Evolutionary conservation across 2,888 invertebrate species (phyloP), one percentile per base, ranked within the genome.

Genomic region (Cantharis rustica): DNA sequence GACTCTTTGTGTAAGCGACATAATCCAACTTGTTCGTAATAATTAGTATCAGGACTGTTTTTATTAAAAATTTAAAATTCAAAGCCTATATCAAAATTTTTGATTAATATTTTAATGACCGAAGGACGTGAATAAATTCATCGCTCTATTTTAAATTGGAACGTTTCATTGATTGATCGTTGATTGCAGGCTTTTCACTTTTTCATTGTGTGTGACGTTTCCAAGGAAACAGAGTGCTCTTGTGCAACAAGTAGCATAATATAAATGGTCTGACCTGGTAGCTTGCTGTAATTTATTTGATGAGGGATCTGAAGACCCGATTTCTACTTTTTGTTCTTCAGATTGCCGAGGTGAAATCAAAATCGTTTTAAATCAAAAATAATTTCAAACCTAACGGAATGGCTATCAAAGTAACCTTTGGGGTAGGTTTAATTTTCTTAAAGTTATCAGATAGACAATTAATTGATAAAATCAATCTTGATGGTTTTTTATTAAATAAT

Each of bases 141-240:
- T 15, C 71, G 26, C 71, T 63, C 64, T 75, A 62, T 72, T 72
- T 73, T 71, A 73, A 71, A 71, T 71, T 73, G 69, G 62, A 20
- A 27, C 74, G 64, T 76, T 71, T 71, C 71, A 74, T 71, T 68
- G 70, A 75, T 75, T 75, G 75, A 72, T 73, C 77, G 77, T 70
- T 72, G 76, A 77, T 75, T 76, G 75, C 74, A 72, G 73, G 70
- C 76, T 78, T 71, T 80, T 75, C 77, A 80, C 75, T 78, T 77
- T 79, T 79, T 79, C 78, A 81, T 81, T 79, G 80, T 80, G 76
- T 79, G 79, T 77, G 76, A 69, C 80, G 82, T 82, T 79, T 72
- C 81, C 80, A 73, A 72, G 82, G 81, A 72, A 76, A 82, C 82
- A 81, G 81, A 82, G 82, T 82, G 82, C 80, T 80, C 80, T 79